A percentile compares a stretch with the other conserved stretches of the same genome.
Evolutionary conservation across 1,140 invertebrate species (phyloP).

Genomic region (Pseudomyrmex gracilis): DNA sequence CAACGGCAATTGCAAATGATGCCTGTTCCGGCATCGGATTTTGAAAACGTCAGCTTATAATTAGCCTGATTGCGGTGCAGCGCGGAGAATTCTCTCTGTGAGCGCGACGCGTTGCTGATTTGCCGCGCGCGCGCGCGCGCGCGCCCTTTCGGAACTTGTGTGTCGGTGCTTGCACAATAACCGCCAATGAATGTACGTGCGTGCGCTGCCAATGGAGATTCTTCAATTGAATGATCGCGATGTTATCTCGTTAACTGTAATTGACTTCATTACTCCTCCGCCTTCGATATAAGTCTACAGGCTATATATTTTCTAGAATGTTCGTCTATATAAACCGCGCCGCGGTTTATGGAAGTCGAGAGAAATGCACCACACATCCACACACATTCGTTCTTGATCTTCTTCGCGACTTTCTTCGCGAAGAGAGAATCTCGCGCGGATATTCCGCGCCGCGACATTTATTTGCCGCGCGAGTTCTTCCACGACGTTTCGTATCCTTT

Average conservation of each 20-base stretch:
- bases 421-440: too few species aligned
- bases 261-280: constrained; percentile 51
- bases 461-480: too few species aligned
- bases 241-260: constrained; percentile 55
- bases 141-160: constrained; percentile 31
- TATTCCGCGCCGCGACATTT: too few species aligned
- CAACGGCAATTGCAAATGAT: neutral
- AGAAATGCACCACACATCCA: too few species aligned
- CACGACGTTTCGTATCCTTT: neutral
- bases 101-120: constrained; percentile 1
- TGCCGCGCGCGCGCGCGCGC: neutral
- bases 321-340: neutral
- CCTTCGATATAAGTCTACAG: constrained; percentile 33
- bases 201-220: constrained; percentile 45
- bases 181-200: constrained; percentile 55
- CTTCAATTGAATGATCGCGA: constrained; percentile 59
- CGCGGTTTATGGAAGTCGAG: neutral
- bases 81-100: constrained; percentile 48
- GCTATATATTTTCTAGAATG: constrained; percentile 51
- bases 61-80: constrained; percentile 46
- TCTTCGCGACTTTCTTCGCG: neutral
- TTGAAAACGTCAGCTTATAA: constrained; percentile 51
- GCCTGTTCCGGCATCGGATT: constrained; percentile 34
- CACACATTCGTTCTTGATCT: neutral
- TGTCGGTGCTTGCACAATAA: constrained; percentile 46